Percentiles rank a stretch among this genome's conserved stretches.
Conservation (phyloP, 2,797 vertebrate genomes). For the Smutsia gigantea region DNA sequence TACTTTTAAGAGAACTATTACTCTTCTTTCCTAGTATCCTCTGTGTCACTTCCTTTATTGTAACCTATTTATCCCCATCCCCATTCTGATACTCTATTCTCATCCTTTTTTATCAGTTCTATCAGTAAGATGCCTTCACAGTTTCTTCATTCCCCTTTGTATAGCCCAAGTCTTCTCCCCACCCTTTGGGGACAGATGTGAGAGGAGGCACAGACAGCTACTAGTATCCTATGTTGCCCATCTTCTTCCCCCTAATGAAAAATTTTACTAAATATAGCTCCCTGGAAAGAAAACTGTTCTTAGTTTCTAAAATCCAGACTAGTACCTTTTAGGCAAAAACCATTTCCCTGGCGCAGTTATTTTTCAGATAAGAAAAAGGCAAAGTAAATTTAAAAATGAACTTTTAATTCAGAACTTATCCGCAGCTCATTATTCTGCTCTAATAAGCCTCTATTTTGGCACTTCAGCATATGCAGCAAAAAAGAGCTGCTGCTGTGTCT, state of each 20-base stretch:
- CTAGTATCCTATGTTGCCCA: slow-evolving; percentile 9
- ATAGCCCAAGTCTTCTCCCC: not conserved
- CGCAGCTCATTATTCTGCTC: slow-evolving; percentile 28
- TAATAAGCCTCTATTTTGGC: slow-evolving; percentile 60
- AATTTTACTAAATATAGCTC: slow-evolving; percentile 67
- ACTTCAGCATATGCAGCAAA: slow-evolving; percentile 54
- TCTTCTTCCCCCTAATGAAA: slow-evolving; percentile 58
- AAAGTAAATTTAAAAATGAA: slow-evolving; percentile 65
- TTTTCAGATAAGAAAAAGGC: slow-evolving; percentile 62
- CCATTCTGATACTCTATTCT: not conserved
- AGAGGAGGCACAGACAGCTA: not conserved
- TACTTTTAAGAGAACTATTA: not conserved
- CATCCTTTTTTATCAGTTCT: not conserved
- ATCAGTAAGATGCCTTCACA: not conserved
- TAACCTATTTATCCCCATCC: not conserved
- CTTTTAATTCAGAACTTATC: slow-evolving; percentile 43
- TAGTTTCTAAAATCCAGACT: slow-evolving; percentile 50
- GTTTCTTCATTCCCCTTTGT: slow-evolving; percentile 25
- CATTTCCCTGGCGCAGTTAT: slow-evolving; percentile 43
- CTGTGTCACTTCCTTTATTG: not conserved
- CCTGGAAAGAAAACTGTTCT: slow-evolving; percentile 54
- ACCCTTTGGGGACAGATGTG: not conserved
- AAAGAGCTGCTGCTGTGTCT: slow-evolving; percentile 82
- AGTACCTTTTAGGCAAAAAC: slow-evolving; percentile 53
- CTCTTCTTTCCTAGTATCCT: not conserved